Conservation (phyloP, 2,888 invertebrate genomes). For the Diploptera punctata region DNA sequence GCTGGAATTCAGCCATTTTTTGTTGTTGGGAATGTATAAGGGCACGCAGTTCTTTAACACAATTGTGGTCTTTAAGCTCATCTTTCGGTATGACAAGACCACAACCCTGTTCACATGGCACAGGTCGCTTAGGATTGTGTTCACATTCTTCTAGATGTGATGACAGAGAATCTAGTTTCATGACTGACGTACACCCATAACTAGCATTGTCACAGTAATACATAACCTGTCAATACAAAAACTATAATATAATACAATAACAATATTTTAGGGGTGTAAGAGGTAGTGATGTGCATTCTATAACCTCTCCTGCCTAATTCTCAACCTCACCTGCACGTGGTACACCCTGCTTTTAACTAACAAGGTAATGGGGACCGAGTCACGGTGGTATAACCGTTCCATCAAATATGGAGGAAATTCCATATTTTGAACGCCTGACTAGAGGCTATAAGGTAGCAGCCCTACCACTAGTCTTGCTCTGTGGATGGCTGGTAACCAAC, state of each 20-base stretch:
- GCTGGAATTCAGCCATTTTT: conserved; percentile 85
- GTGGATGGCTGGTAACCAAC: too few relatives aligned
- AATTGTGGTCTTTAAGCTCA: conserved; percentile 93
- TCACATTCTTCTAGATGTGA: conserved; percentile 91
- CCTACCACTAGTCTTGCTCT: too few relatives aligned
- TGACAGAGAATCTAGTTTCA: conserved; percentile 87
- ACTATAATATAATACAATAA: neutral
- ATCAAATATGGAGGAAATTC: too few relatives aligned
- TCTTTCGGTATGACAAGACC: conserved; percentile 95
- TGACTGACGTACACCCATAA: conserved; percentile 83
- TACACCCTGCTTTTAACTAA: too few relatives aligned
- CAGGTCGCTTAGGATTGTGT: conserved; percentile 92
- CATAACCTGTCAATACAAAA: conserved; percentile 67
- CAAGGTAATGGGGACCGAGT: too few relatives aligned
- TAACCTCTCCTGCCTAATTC: too few relatives aligned
- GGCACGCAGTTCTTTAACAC: conserved; percentile 85
- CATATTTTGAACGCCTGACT: too few relatives aligned
- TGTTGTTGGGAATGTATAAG: conserved; percentile 86
- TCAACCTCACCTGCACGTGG: too few relatives aligned
- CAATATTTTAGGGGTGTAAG: too few relatives aligned
- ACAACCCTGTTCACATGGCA: conserved; percentile 93
- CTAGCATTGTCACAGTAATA: conserved; percentile 91
- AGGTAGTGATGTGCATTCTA: too few relatives aligned
- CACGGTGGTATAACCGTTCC: too few relatives aligned
- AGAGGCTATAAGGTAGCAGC: too few relatives aligned